These are phyloP conservation scores for Pachycephus smyrnensis DNA, from an alignment of 2,888 invertebrate genomes.

Conservation along the genomic window DNA sequence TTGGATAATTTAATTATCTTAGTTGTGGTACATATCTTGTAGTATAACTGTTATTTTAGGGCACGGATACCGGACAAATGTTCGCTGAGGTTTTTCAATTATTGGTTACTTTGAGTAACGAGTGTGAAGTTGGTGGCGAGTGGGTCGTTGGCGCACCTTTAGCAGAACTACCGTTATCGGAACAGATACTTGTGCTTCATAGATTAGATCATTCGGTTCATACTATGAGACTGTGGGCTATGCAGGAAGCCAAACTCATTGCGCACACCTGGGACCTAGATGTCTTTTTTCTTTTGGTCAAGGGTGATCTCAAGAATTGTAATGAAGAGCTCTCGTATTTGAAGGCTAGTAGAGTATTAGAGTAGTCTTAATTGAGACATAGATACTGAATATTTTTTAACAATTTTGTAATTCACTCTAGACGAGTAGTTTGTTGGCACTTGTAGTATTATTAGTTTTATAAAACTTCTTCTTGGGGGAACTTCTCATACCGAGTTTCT, in stretches of 20 bases:
- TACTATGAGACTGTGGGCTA: constrained; percentile 82
- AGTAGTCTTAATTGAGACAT: neutral
- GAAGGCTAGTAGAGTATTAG: constrained; percentile 46
- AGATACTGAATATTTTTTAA: neutral
- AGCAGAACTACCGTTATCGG: constrained; percentile 83
- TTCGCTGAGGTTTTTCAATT: constrained; percentile 78
- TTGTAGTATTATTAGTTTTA: neutral
- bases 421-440: neutral
- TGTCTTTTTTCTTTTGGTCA: constrained; percentile 73
- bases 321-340: constrained; percentile 60
- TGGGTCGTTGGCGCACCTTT: constrained; percentile 79
- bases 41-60: constrained; percentile 60
- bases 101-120: constrained; percentile 79
- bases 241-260: constrained; percentile 77
- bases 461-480: neutral
- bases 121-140: constrained; percentile 79
- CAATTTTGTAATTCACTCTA: neutral
- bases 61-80: constrained; percentile 72
- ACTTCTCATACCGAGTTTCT: neutral
- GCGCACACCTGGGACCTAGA: constrained; percentile 82
- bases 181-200: constrained; percentile 84
- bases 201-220: constrained; percentile 84
- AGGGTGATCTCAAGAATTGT: constrained; percentile 61
- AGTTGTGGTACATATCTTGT: neutral
- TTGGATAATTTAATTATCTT: constrained; percentile 34